These are phyloP conservation scores for Gymnocypris eckloni DNA, from an alignment of 2,797 vertebrate genomes.

Conservation along the genomic window DNA sequence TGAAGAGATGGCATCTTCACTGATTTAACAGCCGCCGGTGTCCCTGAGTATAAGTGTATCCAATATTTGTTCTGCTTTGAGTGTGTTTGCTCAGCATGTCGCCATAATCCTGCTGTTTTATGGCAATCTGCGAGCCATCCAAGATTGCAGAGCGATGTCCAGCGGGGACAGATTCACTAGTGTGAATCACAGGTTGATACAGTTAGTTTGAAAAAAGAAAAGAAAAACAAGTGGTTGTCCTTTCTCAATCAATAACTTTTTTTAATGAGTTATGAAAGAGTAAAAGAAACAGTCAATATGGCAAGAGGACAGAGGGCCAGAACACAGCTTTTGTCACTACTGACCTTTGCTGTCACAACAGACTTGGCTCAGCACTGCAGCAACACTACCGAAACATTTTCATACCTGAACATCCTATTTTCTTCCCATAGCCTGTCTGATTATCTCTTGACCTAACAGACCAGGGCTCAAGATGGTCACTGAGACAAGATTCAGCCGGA, in stretches of 20 bases:
- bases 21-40: slow-evolving; percentile 49
- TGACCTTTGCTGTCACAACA: not conserved
- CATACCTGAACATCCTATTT: not conserved
- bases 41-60: slow-evolving; percentile 47
- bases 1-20: slow-evolving; percentile 57
- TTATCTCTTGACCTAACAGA: not conserved
- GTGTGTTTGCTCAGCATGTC: slow-evolving; percentile 54
- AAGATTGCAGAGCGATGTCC: slow-evolving; percentile 26
- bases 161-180: slow-evolving; percentile 14
- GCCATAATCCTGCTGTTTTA: slow-evolving; percentile 52
- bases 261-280: not conserved
- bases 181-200: not conserved
- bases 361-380: not conserved
- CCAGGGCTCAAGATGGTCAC: not conserved
- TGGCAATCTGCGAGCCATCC: slow-evolving; percentile 21
- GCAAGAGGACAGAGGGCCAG: slow-evolving; percentile 11
- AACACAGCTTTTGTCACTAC: not conserved
- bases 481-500: not conserved
- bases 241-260: not conserved
- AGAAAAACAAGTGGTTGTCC: not conserved
- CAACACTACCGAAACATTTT: not conserved
- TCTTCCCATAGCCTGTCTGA: not conserved
- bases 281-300: slow-evolving; percentile 1
- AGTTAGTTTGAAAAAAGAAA: not conserved
- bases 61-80: slow-evolving; percentile 56